Conservation (phyloP, 2,888 invertebrate genomes). For the Lampropteryx suffumata region DNA sequence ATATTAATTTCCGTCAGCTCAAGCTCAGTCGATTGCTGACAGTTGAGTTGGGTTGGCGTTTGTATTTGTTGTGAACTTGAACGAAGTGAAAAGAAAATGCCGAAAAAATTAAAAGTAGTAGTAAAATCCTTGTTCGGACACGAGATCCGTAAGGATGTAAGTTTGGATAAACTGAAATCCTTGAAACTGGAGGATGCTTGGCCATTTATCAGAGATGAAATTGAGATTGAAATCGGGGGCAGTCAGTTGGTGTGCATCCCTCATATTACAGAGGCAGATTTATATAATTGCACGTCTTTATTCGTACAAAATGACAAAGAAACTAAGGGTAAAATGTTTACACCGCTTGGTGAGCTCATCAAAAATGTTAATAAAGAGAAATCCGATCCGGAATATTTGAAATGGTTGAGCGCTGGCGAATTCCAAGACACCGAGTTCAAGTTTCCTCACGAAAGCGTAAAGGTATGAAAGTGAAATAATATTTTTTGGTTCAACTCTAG, state of each 20-base stretch:
- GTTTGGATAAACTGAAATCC: slow-evolving; percentile 69
- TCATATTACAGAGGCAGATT: slow-evolving; percentile 76
- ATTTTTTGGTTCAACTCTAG: not conserved
- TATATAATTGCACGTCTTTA: slow-evolving; percentile 75
- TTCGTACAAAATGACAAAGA: slow-evolving; percentile 75
- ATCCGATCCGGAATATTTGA: slow-evolving; percentile 64
- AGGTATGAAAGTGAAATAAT: slow-evolving; percentile 40
- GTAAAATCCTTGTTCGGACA: slow-evolving; percentile 77
- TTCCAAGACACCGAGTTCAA: slow-evolving; percentile 69
- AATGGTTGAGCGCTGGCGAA: slow-evolving; percentile 64
- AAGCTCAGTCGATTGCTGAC: slow-evolving; percentile 52
- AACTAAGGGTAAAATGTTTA: slow-evolving; percentile 75
- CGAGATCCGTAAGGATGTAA: slow-evolving; percentile 79
- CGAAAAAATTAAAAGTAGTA: slow-evolving; percentile 77
- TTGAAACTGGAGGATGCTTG: slow-evolving; percentile 77
- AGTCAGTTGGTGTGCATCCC: slow-evolving; percentile 77
- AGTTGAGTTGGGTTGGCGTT: slow-evolving; percentile 29
- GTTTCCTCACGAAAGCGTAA: slow-evolving; percentile 77
- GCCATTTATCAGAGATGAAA: slow-evolving; percentile 80
- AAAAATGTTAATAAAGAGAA: slow-evolving; percentile 70
- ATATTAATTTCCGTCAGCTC: too few species aligned
- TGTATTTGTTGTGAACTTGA: slow-evolving; percentile 24
- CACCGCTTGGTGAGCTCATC: slow-evolving; percentile 69
- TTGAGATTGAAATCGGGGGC: slow-evolving; percentile 78
- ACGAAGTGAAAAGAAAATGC: slow-evolving; percentile 52